Percentiles rank a stretch among this genome's conserved stretches.
Evolutionary conservation across 2,113 vertebrate species (phyloP).

Genomic region (Nyctibius bracteatus): DNA sequence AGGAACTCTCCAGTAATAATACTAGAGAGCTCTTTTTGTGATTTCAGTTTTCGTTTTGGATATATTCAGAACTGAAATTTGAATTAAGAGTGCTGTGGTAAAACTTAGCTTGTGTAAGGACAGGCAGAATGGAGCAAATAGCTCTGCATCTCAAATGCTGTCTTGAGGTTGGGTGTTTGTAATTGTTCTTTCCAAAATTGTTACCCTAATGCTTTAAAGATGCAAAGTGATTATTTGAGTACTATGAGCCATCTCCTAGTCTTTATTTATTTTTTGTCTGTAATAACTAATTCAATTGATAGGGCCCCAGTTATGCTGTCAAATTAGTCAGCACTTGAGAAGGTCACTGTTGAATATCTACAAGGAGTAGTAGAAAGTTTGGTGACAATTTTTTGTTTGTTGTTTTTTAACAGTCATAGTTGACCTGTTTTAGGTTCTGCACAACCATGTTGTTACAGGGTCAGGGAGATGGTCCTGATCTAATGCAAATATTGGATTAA

Average conservation of each 20-base stretch:
- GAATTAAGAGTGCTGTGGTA: background rate
- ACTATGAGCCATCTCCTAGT: background rate
- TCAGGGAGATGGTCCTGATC: background rate
- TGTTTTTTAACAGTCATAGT: background rate
- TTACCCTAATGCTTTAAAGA: background rate
- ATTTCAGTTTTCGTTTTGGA: background rate
- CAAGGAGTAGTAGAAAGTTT: background rate
- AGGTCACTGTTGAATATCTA: background rate
- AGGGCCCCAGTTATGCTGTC: accelerated
- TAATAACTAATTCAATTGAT: background rate
- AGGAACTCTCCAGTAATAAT: background rate
- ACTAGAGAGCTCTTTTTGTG: background rate
- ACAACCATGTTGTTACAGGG: background rate
- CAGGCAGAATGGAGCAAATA: background rate
- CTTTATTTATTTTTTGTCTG: background rate
- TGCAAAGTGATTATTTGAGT: background rate
- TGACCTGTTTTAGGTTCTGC: background rate
- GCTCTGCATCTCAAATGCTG: background rate
- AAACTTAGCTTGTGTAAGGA: background rate
- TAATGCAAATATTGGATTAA: background rate
- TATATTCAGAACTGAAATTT: background rate
- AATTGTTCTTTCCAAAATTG: background rate
- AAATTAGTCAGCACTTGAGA: background rate
- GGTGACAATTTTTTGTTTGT: background rate
- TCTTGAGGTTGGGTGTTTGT: background rate